Evolutionary conservation across 2,113 vertebrate genomes (phyloP), one percentile per base, ranked within the genome.

Genomic region (Microcebus griseorufus): DNA sequence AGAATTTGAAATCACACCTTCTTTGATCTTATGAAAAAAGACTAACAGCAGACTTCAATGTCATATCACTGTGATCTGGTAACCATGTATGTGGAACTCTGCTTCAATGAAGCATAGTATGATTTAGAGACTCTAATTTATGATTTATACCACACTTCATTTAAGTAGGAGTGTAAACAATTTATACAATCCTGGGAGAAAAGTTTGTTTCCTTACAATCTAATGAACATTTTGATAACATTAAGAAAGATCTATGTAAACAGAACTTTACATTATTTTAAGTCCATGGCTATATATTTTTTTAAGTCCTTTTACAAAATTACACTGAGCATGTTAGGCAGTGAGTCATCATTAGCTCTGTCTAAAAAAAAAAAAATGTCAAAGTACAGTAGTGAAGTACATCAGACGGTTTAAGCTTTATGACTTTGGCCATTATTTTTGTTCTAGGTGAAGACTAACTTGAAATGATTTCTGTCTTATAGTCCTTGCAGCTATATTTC

Each of bases 11-110:
- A 83, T 82, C n/a, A 80, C 65, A 10, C 37, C 39, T 55, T 69
- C 80, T 97, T 95, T 97, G 79, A 90, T 97, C 62, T 95, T 90
- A 18, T 55, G 37, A 93, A 69, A 17, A 95, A 96, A 90, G 53
- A 39, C 37, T 80, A 95, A 95, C 58, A 94, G 32, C 80, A 91
- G 69, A 65, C 60, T 97, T 60, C 88, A 88, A 89, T 84, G 62
- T 75, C 55, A 39, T 70, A 80, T 32, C 13, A 32, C n/a, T 97
- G 93, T 96, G 62, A 78, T 97, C 55, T 94, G 32, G 16, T 73
- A 39, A 37, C 25, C 55, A 27, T 65, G 29, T 16, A 87, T 51
- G 22, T 93, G 48, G 5, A 39, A 2, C 42, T 84, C 37, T 82
- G 20, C 72, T 92, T 64, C 17, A 1, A 42, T 86, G 32, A 81